Conservation (phyloP, 2,113 vertebrate species). For the Lipophrys pholis region DNA sequence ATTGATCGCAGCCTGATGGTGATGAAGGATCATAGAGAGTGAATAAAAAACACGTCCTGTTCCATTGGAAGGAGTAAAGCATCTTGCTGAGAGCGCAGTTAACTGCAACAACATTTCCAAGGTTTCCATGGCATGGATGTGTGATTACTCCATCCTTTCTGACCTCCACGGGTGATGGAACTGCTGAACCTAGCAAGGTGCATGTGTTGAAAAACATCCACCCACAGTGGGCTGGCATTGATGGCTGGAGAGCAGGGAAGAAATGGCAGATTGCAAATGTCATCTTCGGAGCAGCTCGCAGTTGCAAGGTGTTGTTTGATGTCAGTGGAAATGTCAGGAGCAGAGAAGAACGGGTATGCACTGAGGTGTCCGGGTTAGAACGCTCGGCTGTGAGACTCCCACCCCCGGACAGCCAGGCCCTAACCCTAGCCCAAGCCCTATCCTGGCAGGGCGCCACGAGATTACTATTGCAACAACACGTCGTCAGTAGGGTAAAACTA, state of each 20-base stretch:
- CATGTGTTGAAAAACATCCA: not conserved
- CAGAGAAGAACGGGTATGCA: too few relatives aligned
- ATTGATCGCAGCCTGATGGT: slow-evolving; percentile 1
- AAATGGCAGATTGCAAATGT: too few relatives aligned
- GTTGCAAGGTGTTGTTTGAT: too few relatives aligned
- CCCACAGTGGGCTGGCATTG: slow-evolving; percentile 9
- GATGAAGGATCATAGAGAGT: not conserved
- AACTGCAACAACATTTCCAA: not conserved
- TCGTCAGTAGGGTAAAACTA: too few relatives aligned
- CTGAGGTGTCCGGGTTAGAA: too few relatives aligned
- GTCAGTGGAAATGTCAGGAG: too few relatives aligned
- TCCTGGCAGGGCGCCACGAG: too few relatives aligned
- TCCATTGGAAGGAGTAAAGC: not conserved
- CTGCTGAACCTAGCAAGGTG: not conserved
- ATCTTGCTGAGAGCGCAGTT: not conserved
- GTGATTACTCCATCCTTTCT: not conserved
- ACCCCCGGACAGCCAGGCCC: too few relatives aligned
- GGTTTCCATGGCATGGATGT: not conserved
- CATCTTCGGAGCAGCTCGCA: too few relatives aligned
- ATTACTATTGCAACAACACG: too few relatives aligned
- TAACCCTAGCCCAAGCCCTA: too few relatives aligned
- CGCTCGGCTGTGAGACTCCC: too few relatives aligned
- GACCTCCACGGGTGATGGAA: not conserved
- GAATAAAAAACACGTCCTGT: not conserved
- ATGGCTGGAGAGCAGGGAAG: not conserved